phyloP scores from a whole-genome alignment of 2,113 vertebrate species.

The Archilochus colubris region DNA sequence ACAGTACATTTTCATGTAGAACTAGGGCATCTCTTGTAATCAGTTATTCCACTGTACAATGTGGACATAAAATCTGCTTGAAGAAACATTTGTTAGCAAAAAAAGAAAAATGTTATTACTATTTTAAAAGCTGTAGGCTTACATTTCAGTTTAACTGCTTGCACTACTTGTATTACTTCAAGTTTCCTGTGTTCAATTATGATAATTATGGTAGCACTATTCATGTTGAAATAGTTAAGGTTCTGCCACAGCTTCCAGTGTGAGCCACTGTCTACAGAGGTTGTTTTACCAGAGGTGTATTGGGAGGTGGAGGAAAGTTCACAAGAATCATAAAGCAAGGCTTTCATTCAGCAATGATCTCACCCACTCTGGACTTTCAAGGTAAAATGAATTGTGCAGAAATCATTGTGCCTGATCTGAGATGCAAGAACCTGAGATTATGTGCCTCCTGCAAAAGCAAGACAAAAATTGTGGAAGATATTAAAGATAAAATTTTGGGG shows the following conservation, averaged over 20 bases:
- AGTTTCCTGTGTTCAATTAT: slow-evolving; percentile 19
- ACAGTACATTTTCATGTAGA: slow-evolving; percentile 47
- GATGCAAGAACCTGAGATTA: neutral
- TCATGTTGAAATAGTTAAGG: slow-evolving; percentile 17
- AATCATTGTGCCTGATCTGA: neutral
- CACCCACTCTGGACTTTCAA: neutral
- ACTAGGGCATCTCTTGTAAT: slow-evolving; percentile 20
- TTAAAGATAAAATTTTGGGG: neutral
- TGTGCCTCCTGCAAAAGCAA: neutral
- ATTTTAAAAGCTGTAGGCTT: slow-evolving; percentile 44
- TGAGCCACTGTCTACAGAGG: neutral
- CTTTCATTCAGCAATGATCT: neutral
- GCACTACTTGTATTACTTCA: slow-evolving; percentile 42
- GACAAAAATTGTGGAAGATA: neutral
- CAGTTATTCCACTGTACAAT: slow-evolving; percentile 4
- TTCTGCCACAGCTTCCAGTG: neutral
- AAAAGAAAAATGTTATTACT: slow-evolving; percentile 24
- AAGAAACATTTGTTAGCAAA: slow-evolving; percentile 36
- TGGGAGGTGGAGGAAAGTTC: neutral
- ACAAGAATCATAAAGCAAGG: neutral
- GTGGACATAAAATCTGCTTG: slow-evolving; percentile 25
- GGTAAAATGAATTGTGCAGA: neutral
- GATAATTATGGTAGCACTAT: neutral
- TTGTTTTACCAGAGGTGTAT: neutral
- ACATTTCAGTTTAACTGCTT: slow-evolving; percentile 38